phyloP scores from a whole-genome alignment of 1,140 invertebrate genomes.

The Heliothis virescens region DNA sequence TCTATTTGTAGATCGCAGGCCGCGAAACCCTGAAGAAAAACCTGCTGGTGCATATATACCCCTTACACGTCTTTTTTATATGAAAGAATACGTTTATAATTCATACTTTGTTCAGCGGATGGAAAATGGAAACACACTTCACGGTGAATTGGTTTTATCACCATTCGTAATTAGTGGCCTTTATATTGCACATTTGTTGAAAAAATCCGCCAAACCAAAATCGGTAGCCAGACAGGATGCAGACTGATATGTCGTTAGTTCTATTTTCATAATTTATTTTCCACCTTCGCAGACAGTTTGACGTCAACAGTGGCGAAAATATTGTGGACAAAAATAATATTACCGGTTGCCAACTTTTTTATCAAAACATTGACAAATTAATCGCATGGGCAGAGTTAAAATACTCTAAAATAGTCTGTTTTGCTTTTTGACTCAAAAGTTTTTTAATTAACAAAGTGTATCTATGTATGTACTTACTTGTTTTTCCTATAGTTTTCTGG shows the following conservation, averaged over 20 bases:
- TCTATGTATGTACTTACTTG: conserved; percentile 24
- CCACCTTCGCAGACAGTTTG: conserved; percentile 25
- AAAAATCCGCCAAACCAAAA: neutral
- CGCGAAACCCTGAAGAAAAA: too few relatives aligned
- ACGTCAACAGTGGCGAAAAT: conserved; percentile 23
- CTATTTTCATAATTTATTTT: conserved; percentile 14
- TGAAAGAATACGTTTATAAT: too few relatives aligned
- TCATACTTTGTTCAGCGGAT: too few relatives aligned
- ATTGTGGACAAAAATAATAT: conserved; percentile 24
- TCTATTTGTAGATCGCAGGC: too few relatives aligned
- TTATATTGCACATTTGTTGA: neutral
- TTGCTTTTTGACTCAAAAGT: neutral
- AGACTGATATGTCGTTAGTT: neutral
- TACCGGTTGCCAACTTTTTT: neutral
- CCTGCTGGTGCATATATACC: too few relatives aligned
- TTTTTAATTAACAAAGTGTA: neutral
- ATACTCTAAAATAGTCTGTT: conserved; percentile 4
- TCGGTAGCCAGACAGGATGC: conserved; percentile 9
- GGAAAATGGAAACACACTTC: too few relatives aligned
- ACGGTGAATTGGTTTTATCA: too few relatives aligned
- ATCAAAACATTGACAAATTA: conserved; percentile 33
- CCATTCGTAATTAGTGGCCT: too few relatives aligned
- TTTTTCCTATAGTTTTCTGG: conserved; percentile 14
- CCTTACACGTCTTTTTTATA: too few relatives aligned
- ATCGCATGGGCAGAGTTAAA: conserved; percentile 7